Evolutionary conservation across 2,797 vertebrate species (phyloP).

Genomic region (Phylloscopus collybita): DNA sequence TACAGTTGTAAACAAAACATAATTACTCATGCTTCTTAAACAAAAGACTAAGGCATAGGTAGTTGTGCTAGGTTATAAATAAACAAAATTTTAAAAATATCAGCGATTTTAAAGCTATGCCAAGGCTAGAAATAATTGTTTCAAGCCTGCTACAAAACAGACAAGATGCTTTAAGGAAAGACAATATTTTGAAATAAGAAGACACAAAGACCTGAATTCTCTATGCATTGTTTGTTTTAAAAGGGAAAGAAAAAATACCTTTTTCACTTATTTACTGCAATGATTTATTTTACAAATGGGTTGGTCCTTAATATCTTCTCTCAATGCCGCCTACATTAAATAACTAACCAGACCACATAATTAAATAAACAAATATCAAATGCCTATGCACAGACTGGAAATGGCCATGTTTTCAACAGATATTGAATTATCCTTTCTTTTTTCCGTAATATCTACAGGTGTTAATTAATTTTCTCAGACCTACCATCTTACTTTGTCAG

Average conservation of each 20-base stretch:
- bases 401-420: background rate
- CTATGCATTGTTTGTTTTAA: background rate
- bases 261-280: background rate
- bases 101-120: background rate
- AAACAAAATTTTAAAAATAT: background rate
- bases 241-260: background rate
- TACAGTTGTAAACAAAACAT: background rate
- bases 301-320: background rate
- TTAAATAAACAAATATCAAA: background rate
- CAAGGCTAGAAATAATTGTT: background rate
- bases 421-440: background rate
- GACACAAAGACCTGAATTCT: background rate
- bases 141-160: background rate
- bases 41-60: background rate
- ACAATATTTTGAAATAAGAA: background rate
- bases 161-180: background rate
- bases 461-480: background rate
- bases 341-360: background rate
- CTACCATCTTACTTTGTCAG: background rate
- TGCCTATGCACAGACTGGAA: background rate
- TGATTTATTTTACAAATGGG: background rate
- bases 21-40: background rate
- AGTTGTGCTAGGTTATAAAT: background rate
- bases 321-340: background rate
- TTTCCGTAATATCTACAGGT: background rate